Evolutionary conservation across 2,888 invertebrate genomes (phyloP), one percentile per base, ranked within the genome.

Genomic region (Rhamphomyia laevipes): DNA sequence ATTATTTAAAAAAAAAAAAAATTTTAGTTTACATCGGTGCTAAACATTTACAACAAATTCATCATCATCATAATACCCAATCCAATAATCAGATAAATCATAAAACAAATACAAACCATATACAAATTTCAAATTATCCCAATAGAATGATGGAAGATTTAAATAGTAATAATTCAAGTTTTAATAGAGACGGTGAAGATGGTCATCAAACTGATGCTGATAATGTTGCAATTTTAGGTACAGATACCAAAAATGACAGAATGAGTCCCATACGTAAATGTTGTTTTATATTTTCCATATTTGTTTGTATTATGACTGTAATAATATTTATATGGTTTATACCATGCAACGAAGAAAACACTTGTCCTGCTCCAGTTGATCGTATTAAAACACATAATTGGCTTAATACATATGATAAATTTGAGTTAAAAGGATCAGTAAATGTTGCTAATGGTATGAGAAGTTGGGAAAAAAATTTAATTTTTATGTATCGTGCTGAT

Each of bases 271-370:
- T 78, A 35, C 77, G 87, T 13, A 80, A 81, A 53, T 75, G 78
- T 53, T 82, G 81, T 38, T 83, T 88, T 57, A 71, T 82, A 16
- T 71, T 77, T 11, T 88, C 88, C 1, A 77, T 88, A 54, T 63
- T 85, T 42, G 65, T 83, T 46, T 89, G 84, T 62, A 68, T 84
- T 52, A 71, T 82, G 51, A 84, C 84, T 9, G 78, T 84, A 45
- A 71, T 86, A 40, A 75, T 82, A 60, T 90, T 86, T 63, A 70
- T 85, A 7, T 86, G 83, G 82, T 77, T 82, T 13, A 70, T 84
- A 57, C 88, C 88, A 0, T 89, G 88, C 60, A 77, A 80, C 4
- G 81, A 83, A 60, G 76, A 76, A 7, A 77, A 79, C 15, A 78
- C 81, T 46, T 87, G 87, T 57, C 75, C 80, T 12, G 73, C 71